Evolutionary conservation across 2,113 vertebrate genomes (phyloP).

Genomic region (Gallinago jamesoni): DNA sequence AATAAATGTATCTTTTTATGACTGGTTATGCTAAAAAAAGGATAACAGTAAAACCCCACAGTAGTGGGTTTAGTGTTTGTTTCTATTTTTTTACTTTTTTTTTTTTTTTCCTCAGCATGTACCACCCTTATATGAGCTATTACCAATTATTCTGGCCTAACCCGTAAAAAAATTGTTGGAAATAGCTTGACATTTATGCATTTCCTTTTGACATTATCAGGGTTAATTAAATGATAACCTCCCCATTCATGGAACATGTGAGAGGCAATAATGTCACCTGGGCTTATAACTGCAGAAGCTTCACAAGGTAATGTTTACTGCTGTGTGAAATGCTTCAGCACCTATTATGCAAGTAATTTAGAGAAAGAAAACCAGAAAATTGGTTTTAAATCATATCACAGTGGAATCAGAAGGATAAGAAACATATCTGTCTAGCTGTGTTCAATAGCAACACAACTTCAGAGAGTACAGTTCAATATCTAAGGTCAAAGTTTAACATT

Average conservation of each 20-base stretch:
- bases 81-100: fast-evolving
- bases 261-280: slow-evolving; percentile 29
- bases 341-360: background rate
- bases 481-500: background rate
- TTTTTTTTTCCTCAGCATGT: background rate
- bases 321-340: background rate
- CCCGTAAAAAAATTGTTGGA: background rate
- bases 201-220: slow-evolving; percentile 67
- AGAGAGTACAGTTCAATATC: background rate
- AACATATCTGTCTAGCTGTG: background rate
- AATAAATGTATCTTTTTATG: background rate
- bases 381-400: background rate
- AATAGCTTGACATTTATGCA: slow-evolving; percentile 62
- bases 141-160: background rate
- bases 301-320: slow-evolving; percentile 7
- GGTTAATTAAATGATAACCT: slow-evolving; percentile 71
- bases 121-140: background rate
- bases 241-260: background rate
- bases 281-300: background rate
- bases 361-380: background rate
- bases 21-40: background rate
- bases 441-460: background rate
- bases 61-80: background rate
- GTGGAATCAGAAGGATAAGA: background rate
- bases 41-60: background rate